phyloP scores from a whole-genome alignment of 2,888 invertebrate genomes.

The Cerastis leucographa region DNA sequence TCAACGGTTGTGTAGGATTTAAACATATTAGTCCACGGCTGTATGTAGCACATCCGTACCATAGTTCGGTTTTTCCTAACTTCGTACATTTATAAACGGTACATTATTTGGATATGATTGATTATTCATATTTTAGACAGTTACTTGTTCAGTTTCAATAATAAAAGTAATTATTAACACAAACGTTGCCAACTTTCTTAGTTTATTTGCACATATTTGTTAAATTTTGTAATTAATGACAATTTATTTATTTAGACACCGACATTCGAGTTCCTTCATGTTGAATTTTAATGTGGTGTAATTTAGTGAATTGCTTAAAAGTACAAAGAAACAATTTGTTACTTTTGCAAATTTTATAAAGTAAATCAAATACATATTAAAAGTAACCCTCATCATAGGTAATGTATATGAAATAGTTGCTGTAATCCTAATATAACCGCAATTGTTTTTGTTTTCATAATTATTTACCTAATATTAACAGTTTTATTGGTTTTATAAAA shows the following conservation, averaged over 20 bases:
- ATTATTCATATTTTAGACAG: slow-evolving; percentile 88
- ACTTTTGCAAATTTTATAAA: slow-evolving; percentile 94
- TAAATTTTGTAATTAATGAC: slow-evolving; percentile 88
- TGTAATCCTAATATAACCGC: slow-evolving; percentile 85
- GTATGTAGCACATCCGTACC: slow-evolving; percentile 56
- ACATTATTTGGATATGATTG: slow-evolving; percentile 81
- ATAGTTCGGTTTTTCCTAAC: slow-evolving; percentile 76
- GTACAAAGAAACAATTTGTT: slow-evolving; percentile 93
- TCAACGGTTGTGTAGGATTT: slow-evolving; percentile 82
- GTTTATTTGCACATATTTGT: slow-evolving; percentile 90
- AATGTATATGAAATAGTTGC: slow-evolving; percentile 88
- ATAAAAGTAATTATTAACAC: slow-evolving; percentile 87
- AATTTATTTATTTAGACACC: slow-evolving; percentile 90
- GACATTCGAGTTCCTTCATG: slow-evolving; percentile 85
- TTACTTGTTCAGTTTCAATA: slow-evolving; percentile 88
- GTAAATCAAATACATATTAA: slow-evolving; percentile 88
- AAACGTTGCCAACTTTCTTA: slow-evolving; percentile 89
- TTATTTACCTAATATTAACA: slow-evolving; percentile 67
- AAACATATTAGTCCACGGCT: slow-evolving; percentile 69
- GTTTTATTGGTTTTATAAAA: slow-evolving; percentile 78
- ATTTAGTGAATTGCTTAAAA: slow-evolving; percentile 93
- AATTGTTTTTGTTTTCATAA: slow-evolving; percentile 81
- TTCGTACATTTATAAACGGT: slow-evolving; percentile 69
- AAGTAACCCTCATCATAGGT: slow-evolving; percentile 83
- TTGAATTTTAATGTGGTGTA: slow-evolving; percentile 89